phyloP scores from a whole-genome alignment of 2,888 invertebrate species.

The Latrodectus elegans region DNA sequence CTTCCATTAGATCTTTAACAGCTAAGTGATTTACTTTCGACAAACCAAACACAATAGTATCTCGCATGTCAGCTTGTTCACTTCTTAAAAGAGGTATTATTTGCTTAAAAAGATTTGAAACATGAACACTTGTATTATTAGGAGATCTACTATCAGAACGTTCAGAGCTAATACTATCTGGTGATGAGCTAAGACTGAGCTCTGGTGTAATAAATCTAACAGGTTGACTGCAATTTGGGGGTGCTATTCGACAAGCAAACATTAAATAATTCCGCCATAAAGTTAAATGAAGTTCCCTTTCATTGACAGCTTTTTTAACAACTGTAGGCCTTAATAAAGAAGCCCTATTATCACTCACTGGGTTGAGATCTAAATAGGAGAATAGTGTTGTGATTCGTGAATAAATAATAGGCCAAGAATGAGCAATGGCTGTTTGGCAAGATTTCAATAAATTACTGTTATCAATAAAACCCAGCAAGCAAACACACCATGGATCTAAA shows the following conservation, averaged over 20 bases:
- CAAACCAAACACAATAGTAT: slow-evolving; percentile 93
- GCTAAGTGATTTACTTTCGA: slow-evolving; percentile 96
- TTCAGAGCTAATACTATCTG: slow-evolving; percentile 84
- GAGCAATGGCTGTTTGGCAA: slow-evolving; percentile 89
- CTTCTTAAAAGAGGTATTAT: slow-evolving; percentile 93
- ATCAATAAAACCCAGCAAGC: slow-evolving; percentile 91
- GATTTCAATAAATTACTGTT: slow-evolving; percentile 87
- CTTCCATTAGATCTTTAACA: slow-evolving; percentile 97
- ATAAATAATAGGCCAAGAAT: slow-evolving; percentile 97
- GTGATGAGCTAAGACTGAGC: slow-evolving; percentile 82
- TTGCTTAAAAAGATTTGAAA: slow-evolving; percentile 91
- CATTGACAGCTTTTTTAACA: slow-evolving; percentile 91
- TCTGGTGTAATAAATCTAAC: slow-evolving; percentile 95
- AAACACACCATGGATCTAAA: slow-evolving; percentile 90
- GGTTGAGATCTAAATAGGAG: slow-evolving; percentile 94
- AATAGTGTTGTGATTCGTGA: slow-evolving; percentile 91
- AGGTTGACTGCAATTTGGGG: slow-evolving; percentile 83
- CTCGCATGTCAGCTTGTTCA: slow-evolving; percentile 94
- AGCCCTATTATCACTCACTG: slow-evolving; percentile 96
- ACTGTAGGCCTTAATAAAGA: slow-evolving; percentile 85
- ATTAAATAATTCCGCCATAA: slow-evolving; percentile 98
- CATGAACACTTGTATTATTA: slow-evolving; percentile 78
- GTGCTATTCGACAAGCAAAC: slow-evolving; percentile 96
- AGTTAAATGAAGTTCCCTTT: slow-evolving; percentile 94
- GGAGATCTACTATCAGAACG: slow-evolving; percentile 84